These are phyloP conservation scores for Anoplopoma fimbria DNA, from an alignment of 2,113 vertebrate genomes.

Conservation along the genomic window DNA sequence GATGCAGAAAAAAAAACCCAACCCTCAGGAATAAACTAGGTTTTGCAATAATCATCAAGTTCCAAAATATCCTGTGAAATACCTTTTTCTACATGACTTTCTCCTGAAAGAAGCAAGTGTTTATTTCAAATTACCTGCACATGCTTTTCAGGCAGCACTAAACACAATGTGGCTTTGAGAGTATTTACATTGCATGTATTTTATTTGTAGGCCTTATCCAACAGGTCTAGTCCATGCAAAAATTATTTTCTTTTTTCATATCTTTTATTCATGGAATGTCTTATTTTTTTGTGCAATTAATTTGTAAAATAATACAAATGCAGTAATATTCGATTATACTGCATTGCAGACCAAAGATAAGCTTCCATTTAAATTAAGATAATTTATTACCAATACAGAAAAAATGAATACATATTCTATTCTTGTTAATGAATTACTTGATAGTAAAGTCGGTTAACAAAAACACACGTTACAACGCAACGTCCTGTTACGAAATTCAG, in stretches of 20 bases:
- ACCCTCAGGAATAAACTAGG: constrained; percentile 26
- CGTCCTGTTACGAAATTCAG: constrained; percentile 31
- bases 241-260: neutral
- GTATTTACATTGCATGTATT: constrained; percentile 13
- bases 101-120: constrained; percentile 36
- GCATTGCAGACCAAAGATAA: neutral
- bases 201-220: constrained; percentile 8
- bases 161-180: constrained; percentile 28
- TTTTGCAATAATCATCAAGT: constrained; percentile 55
- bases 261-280: neutral
- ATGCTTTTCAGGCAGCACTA: constrained; percentile 36
- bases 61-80: constrained; percentile 61
- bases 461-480: constrained; percentile 36
- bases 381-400: neutral
- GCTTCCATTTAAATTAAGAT: neutral
- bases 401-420: constrained; percentile 7
- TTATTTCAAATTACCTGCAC: constrained; percentile 55
- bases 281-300: neutral
- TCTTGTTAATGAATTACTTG: neutral
- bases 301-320: neutral
- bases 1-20: constrained; percentile 54
- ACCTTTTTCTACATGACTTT: constrained; percentile 19
- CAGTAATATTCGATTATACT: neutral
- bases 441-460: constrained; percentile 46
- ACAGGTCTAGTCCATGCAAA: neutral